Evolutionary conservation across 2,888 invertebrate species (phyloP).

Genomic region (Athetis lepigone): DNA sequence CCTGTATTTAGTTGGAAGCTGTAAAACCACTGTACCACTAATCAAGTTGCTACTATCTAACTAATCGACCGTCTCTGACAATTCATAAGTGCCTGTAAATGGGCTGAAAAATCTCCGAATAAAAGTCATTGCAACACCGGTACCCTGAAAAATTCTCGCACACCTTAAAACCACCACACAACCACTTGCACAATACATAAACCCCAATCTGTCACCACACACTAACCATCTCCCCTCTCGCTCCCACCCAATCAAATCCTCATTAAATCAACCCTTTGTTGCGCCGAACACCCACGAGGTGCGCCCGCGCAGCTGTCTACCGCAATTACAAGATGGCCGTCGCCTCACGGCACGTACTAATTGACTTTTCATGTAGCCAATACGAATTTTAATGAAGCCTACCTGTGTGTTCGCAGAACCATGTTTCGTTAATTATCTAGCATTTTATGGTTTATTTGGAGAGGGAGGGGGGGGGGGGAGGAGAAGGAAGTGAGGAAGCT

Average conservation of each 20-base stretch:
- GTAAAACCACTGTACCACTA: too few relatives aligned
- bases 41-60: too few relatives aligned
- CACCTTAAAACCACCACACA: neutral
- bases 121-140: neutral
- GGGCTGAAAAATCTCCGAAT: too few relatives aligned
- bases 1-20: too few relatives aligned
- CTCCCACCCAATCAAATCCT: constrained; percentile 58
- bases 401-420: constrained; percentile 72
- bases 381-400: constrained; percentile 71
- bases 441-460: constrained; percentile 56
- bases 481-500: neutral
- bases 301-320: constrained; percentile 83
- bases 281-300: constrained; percentile 72
- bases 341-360: constrained; percentile 81
- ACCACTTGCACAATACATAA: neutral
- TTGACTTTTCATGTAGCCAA: constrained; percentile 90
- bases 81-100: too few relatives aligned
- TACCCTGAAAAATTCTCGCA: neutral
- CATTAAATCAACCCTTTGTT: constrained; percentile 71
- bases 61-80: too few relatives aligned
- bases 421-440: constrained; percentile 70
- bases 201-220: constrained; percentile 13
- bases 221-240: constrained; percentile 34
- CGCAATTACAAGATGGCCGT: constrained; percentile 86
- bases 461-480: neutral